Base-by-base conservation (phyloP, 2,113 vertebrate species). In the Lophura nycthemera region DNA sequence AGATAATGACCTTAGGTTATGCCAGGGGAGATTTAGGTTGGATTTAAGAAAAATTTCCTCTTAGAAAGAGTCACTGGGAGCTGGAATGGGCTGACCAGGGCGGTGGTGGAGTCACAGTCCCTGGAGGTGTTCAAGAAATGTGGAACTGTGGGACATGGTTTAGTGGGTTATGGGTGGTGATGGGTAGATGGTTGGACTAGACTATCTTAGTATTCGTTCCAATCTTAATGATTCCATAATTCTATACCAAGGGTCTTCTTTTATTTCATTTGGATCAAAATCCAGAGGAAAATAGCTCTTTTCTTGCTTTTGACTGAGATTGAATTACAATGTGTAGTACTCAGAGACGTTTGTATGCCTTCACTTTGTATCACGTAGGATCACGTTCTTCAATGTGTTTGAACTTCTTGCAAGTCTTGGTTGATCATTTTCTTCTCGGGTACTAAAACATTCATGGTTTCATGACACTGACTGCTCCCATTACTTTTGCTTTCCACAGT, bases 261-360 rank as follows among this genome's bases (percentile, higher is more conserved):
- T 50, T 72, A 63, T 83, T 92, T 72, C 78, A 87, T 72, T 81
- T 92, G 40, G 20, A 79, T 83, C 30, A 82, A 79, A 93, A 73
- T 85, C 22, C 50, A 17, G 43, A 79, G n/a, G 34, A 84, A 92
- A 70, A 8, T 47, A 45, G 13, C 13, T 79, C 15, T 95, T 81
- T 63, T 86, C 69, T 82, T 82, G 25, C 19, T 43, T 13, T 92
- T 87, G 36, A 64, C 34, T 81, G 65, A 67, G 65, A 81, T 21
- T 25, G 67, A 20, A 12, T 50, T 56, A 36, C 8, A 36, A 4
- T 56, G 56, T 87, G 87, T 19, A 80, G 32, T 25, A 5, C 1
- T 67, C 27, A 64, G 67, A 86, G 42, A 71, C 8, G 32, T 66
- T 75, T 78, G n/a, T 64, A 42, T 42, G 73, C 20, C 24, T 81